Conservation (phyloP, 2,113 vertebrate species). For the Aldabrachelys gigantea region DNA sequence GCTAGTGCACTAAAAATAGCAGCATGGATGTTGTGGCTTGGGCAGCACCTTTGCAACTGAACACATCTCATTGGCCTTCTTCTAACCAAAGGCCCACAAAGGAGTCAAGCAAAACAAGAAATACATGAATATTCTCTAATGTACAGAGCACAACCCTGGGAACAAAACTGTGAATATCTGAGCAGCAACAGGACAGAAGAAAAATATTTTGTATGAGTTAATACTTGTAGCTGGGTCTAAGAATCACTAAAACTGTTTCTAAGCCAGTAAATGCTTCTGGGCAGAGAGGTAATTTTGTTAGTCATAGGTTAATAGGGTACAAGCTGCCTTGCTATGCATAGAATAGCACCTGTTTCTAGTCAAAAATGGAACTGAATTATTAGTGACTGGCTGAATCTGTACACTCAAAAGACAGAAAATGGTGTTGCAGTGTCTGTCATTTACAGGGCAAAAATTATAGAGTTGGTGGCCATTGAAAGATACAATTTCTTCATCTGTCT, state of each 20-base stretch:
- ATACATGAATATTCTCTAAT: not conserved
- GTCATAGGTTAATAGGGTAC: not conserved
- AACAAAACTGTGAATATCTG: not conserved
- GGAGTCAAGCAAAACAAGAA: not conserved
- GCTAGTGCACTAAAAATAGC: not conserved
- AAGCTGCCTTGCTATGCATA: not conserved
- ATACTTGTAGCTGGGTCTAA: not conserved
- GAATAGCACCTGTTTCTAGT: not conserved
- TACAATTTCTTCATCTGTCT: not conserved
- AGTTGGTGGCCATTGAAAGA: not conserved
- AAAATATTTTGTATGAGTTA: not conserved
- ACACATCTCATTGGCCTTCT: not conserved
- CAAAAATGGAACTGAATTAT: not conserved
- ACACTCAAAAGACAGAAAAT: not conserved
- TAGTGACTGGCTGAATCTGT: fast-evolving
- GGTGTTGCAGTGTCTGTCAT: not conserved
- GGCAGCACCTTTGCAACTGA: not conserved
- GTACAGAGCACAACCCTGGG: not conserved
- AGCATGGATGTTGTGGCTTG: not conserved
- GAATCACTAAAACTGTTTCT: not conserved
- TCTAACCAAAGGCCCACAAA: not conserved
- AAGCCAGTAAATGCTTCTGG: not conserved
- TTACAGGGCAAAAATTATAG: not conserved
- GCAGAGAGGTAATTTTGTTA: not conserved
- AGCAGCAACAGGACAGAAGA: not conserved